Evolutionary conservation across 2,113 vertebrate species (phyloP), one percentile per base, ranked within the genome.

Genomic region (Rhombomys opimus): DNA sequence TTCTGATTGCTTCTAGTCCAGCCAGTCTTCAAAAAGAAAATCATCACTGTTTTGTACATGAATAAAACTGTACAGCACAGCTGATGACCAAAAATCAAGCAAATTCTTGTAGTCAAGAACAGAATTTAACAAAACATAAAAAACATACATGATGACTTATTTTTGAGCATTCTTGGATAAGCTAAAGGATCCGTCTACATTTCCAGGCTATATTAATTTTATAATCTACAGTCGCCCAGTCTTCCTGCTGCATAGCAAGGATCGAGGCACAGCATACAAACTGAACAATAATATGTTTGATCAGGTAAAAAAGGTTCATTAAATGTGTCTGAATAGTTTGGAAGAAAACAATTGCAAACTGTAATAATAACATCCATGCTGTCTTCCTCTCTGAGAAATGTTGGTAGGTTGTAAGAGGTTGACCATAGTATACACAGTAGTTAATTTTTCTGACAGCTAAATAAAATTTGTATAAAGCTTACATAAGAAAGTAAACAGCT

Each of bases 361-460:
- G 61, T 88, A 22, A 18, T 67, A 78, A 61, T 78, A 93, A 61
- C n/a, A 20, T 59, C 76, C 5, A 75, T 23, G 59, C 23, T 22
- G 17, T 81, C 65, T 96, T 93, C n/a, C 27, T 90, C 77, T 87
- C 5, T 75, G 46, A 94, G 25, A 63, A 87, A 95, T 18, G 76
- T 59, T 65, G 50, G 52, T 75, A 94, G 68, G 32, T 89, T 91
- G 25, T 70, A 32, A 85, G 32, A 73, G 15, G 84, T 90, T 87
- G 93, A 78, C 13, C 54, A 68, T 57, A 95, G 90, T 30, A 57
- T 72, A 91, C 9, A 93, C 30, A 89, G 10, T 41, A 18, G 46
- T 91, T 91, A 97, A 81, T 93, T 93, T 92, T 73, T 97, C 76
- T 72, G 67, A 95, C 65, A 90, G 70, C 30, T 86, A 96, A 96